Conservation (phyloP, 1,140 invertebrate genomes). For the Theocolax elegans region DNA sequence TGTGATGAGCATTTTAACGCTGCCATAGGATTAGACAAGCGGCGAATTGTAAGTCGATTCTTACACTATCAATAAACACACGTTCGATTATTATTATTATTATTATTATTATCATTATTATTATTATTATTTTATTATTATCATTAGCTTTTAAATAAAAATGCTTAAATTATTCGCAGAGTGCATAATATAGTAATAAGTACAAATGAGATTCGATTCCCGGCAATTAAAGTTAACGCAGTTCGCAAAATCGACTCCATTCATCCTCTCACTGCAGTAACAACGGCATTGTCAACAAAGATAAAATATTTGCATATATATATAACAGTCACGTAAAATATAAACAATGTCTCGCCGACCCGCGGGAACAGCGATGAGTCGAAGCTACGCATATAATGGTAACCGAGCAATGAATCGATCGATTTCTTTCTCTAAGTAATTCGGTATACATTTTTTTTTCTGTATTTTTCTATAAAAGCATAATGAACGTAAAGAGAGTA, state of each 20-base stretch:
- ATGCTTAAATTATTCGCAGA: constrained; percentile 35
- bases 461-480: too few relatives aligned
- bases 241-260: constrained; percentile 35
- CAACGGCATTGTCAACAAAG: constrained; percentile 16
- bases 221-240: constrained; percentile 36
- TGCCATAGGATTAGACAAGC: constrained; percentile 12
- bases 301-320: constrained; percentile 9
- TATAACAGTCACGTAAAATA: constrained; percentile 9
- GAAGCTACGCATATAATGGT: background rate
- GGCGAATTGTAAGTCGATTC: constrained; percentile 1
- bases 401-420: constrained; percentile 36
- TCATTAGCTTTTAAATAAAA: constrained; percentile 19
- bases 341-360: constrained; percentile 17
- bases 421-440: constrained; percentile 23
- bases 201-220: constrained; percentile 31
- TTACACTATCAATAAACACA: constrained; percentile 21
- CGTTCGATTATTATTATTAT: background rate
- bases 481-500: too few relatives aligned
- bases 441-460: constrained; percentile 5
- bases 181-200: constrained; percentile 24
- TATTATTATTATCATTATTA: background rate
- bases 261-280: constrained; percentile 27
- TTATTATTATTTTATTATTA: constrained; percentile 9
- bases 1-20: background rate
- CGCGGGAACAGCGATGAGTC: background rate